Percentiles rank a stretch among this genome's conserved stretches.
phyloP scores from a whole-genome alignment of 2,113 vertebrate genomes.

The Coptodon rendalli region DNA sequence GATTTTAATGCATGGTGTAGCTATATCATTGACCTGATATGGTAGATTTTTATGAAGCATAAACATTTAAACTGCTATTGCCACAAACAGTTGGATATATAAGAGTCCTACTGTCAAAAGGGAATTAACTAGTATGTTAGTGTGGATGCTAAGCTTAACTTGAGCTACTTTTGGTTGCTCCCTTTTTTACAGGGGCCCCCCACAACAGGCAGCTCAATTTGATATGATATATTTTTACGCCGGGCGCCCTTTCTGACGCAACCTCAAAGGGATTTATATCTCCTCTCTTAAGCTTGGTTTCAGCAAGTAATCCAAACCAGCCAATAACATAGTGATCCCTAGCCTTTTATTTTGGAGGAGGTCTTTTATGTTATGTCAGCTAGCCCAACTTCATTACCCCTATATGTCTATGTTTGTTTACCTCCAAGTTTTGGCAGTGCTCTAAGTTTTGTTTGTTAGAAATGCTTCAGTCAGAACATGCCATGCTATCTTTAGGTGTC shows the following conservation, averaged over 20 bases:
- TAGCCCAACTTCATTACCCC: background rate
- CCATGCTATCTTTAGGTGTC: background rate
- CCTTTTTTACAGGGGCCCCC: fast-evolving
- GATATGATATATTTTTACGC: background rate
- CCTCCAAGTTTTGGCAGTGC: background rate
- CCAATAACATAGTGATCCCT: background rate
- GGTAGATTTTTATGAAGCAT: background rate
- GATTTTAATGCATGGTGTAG: fast-evolving
- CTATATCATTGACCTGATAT: background rate
- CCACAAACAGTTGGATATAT: background rate
- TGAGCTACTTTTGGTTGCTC: background rate
- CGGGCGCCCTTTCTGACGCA: background rate
- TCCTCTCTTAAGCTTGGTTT: background rate
- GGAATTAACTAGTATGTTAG: background rate
- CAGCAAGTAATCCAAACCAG: background rate
- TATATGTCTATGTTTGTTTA: background rate
- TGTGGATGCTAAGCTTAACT: background rate
- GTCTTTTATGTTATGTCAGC: fast-evolving
- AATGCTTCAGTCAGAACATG: background rate
- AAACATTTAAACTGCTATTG: background rate
- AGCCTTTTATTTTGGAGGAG: background rate
- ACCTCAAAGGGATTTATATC: background rate
- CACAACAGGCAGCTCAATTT: background rate
- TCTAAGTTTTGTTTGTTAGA: background rate
- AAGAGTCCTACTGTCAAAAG: background rate